A percentile compares a stretch with the other conserved stretches of the same genome.
Conservation (phyloP, 1,140 invertebrate genomes). For the Nebria ingens region DNA sequence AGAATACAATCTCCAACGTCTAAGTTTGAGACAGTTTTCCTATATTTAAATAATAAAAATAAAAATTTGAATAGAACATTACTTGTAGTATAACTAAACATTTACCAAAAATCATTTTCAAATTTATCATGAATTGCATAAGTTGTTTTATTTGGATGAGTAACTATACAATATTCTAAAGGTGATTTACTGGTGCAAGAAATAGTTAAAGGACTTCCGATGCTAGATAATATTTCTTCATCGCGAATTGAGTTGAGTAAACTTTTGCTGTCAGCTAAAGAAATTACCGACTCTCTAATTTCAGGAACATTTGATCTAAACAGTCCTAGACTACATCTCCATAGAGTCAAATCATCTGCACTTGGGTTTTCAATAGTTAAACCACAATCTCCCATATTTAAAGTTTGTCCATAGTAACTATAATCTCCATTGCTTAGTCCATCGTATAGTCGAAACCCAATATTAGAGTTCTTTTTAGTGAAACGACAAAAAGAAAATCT, state of each 20-base stretch:
- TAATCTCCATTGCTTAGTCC: constrained; percentile 16
- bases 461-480: not conserved
- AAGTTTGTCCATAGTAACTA: constrained; percentile 15
- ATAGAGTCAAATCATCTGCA: not conserved
- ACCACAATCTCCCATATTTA: constrained; percentile 13
- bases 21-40: not conserved
- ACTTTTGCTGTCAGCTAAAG: not conserved
- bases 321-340: constrained; percentile 11
- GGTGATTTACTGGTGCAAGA: not conserved
- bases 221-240: not conserved
- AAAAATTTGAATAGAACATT: not conserved
- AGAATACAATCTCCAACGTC: not conserved
- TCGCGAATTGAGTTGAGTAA: not conserved
- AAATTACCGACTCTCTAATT: not conserved
- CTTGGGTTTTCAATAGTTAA: constrained; percentile 11
- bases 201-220: not conserved
- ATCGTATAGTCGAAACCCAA: constrained; percentile 10
- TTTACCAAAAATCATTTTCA: not conserved
- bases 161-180: not conserved
- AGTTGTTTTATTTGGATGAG: not conserved
- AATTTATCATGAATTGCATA: not conserved
- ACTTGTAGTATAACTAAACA: not conserved
- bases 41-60: not conserved
- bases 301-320: not conserved
- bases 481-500: not conserved